Percentiles rank a stretch among this genome's conserved stretches.
These are phyloP conservation scores for Nicator chloris DNA, from an alignment of 2,113 vertebrate genomes.

Conservation along the genomic window DNA sequence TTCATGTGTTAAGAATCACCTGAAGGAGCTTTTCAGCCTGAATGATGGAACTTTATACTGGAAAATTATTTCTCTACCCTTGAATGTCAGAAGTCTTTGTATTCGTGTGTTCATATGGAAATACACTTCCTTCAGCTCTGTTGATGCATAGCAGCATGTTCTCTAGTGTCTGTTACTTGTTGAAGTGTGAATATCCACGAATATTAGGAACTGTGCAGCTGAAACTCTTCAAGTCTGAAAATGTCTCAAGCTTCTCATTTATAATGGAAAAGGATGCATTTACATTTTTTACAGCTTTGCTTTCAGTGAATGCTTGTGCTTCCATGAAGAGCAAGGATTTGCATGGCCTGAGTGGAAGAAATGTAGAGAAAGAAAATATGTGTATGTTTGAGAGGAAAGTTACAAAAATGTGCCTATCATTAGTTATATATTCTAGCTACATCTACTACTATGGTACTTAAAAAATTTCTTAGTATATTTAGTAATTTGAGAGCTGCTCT, in stretches of 20 bases:
- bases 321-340: background rate
- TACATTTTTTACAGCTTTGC: background rate
- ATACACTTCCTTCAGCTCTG: slow-evolving; percentile 10
- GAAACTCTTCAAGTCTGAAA: background rate
- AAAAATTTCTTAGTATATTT: background rate
- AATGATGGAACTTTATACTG: background rate
- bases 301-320: background rate
- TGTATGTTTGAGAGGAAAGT: background rate
- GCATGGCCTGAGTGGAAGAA: background rate
- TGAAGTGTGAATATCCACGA: background rate
- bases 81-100: slow-evolving; percentile 45
- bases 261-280: background rate
- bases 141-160: background rate
- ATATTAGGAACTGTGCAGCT: background rate
- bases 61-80: slow-evolving; percentile 41
- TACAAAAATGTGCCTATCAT: background rate
- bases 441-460: background rate
- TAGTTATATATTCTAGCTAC: background rate
- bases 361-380: background rate
- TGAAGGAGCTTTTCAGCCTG: background rate
- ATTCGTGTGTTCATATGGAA: slow-evolving; percentile 6
- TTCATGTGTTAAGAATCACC: background rate
- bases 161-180: slow-evolving; percentile 1
- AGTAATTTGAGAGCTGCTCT: background rate
- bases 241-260: background rate